A percentile compares a stretch with the other conserved stretches of the same genome.
Evolutionary conservation across 2,113 vertebrate genomes (phyloP).

Genomic region (Gymnocephalus cernua): DNA sequence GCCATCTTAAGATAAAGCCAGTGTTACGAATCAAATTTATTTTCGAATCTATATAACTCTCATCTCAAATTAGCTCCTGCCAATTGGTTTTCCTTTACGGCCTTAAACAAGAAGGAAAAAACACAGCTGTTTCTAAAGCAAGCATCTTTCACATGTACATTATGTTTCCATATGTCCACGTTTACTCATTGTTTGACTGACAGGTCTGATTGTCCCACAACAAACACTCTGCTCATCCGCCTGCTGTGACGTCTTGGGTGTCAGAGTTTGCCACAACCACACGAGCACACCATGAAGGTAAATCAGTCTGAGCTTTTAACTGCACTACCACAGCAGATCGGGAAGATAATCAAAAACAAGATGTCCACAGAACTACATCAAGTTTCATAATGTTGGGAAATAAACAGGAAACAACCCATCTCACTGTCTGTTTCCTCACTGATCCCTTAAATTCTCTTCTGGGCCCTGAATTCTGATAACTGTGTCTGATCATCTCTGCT

Average conservation of each 20-base stretch:
- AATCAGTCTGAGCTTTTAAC: neutral
- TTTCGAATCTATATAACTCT: neutral
- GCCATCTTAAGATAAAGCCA: neutral
- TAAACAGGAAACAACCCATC: neutral
- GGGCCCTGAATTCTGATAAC: neutral
- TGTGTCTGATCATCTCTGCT: constrained; percentile 1
- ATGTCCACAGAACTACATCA: neutral
- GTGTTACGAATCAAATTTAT: too few relatives aligned
- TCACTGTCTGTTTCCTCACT: neutral
- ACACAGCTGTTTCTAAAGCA: neutral
- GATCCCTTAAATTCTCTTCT: neutral
- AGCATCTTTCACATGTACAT: neutral
- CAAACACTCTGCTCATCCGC: neutral
- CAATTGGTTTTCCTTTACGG: too few relatives aligned
- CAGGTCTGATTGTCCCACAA: neutral
- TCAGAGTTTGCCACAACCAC: neutral
- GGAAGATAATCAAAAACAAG: neutral
- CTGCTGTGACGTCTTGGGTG: neutral
- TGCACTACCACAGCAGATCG: neutral
- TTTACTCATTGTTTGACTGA: neutral
- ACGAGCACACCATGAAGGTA: neutral
- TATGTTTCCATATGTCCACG: neutral
- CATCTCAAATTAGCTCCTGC: neutral
- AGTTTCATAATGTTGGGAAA: neutral
- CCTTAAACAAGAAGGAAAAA: neutral